Base-by-base conservation (phyloP, 2,888 invertebrate genomes). In the Alviniconcha strummeri region DNA sequence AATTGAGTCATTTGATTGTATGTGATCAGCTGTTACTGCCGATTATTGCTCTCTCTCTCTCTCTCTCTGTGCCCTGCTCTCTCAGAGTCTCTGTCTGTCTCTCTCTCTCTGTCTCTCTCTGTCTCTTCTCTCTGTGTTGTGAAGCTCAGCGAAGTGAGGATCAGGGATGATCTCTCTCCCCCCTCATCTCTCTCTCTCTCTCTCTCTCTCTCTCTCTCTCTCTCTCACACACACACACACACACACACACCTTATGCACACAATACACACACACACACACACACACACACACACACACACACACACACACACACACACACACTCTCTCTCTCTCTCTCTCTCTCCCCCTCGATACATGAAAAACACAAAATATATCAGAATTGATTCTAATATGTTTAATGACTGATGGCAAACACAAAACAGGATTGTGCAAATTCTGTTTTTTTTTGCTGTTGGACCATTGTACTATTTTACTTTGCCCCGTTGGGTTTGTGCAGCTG, bases 271-370 rank as follows among this genome's bases (percentile, higher is more conserved):
- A 64, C 64, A 64, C 64, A 64, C 64, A 64, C 64, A 64, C 64
- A 64, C 64, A 64, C 64, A 64, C 4, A 64, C 64, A 64, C 64
- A 13, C 64, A 64, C 64, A 13, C 64, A 64, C 64, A 13, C 64
- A 64, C 64, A 13, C 64, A 64, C 64, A 13, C 64, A 64, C 64
- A 13, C 64, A 64, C 64, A 13, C 64, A 64, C 64, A 13, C 64
- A 64, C 64, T 3, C 69, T 72, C 60, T 77, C 77, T 77, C 77
- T 57, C 64, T 3, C 69, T 72, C 60, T 77, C 77, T 77, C 64
- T 3, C 69, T 72, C 60, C 55, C 77, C 55, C 77, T 57, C 3
- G 36, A 36, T 36, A 36, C 36, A 36, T 36, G 36, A 36, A 36
- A 36, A 36, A 36, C 36, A 36, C 36, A 36, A 36, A 36, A 36